Evolutionary conservation across 2,888 invertebrate species (phyloP), one percentile per base, ranked within the genome.

Genomic region (Trichacis sp.): DNA sequence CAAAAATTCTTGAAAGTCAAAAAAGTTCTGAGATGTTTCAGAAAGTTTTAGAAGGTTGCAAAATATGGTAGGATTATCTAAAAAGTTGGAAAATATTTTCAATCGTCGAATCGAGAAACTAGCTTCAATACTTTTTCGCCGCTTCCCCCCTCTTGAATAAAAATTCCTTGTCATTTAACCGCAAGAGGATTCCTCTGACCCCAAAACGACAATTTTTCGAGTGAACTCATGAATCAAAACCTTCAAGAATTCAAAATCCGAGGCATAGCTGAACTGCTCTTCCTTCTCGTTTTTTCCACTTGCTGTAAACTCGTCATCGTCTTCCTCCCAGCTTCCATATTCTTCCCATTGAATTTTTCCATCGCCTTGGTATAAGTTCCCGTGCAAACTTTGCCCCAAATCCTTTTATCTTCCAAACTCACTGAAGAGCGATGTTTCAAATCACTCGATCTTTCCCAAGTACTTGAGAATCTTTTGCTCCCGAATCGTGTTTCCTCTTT

Each of bases 341-440:
- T 38, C 54, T 78, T 84, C 4, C 79, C 76, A 29, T 73, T 79
- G 53, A 86, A 85, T 68, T 82, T 85, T 65, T 85, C 84, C 81
- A 86, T 84, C 1, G 85, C 85, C 12, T 85, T 75, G 6, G 82
- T 85, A 57, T 86, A 85, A 4, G 85, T 84, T 0, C 86, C 86
- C 0, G 84, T 85, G 70, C 86, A 85, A 2, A 86, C 77, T 63
- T 80, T 78, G 9, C 84, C 85, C 84, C 85, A 78, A 46, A 81
- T 68, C 50, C 74, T 79, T 24, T 75, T 76, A 17, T 83, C 81
- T 5, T 80, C 80, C 6, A 58, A 60, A 51, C 67, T 63, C 15
- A 56, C 40, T 9, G 63, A 56, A n/a, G 70, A 48, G 46, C 65
- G 43, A 19, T 51, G 50, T 58, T 68, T 42, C 4, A 45, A 12